Evolutionary conservation across 2,888 invertebrate species (phyloP), one percentile per base, ranked within the genome.

Genomic region (Amblyjoppa proteus): DNA sequence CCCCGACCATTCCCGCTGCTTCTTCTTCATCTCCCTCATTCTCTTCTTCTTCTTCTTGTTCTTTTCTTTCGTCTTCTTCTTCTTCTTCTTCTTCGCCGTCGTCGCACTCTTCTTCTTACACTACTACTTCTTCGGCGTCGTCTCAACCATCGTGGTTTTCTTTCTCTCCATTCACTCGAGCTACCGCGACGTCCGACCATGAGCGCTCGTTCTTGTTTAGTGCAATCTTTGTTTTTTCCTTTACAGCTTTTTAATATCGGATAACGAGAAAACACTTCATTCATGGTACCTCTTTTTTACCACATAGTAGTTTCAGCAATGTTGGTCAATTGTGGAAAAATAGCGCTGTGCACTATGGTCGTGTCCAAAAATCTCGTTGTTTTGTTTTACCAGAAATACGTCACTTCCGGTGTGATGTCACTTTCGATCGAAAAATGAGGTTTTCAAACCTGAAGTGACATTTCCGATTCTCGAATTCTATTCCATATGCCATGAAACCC

Each of bases 131-230:
- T 11, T 64, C 34, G 64, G 6, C n/a, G 13, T n/a, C 34, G 16
- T 64, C 31, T 31, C 34, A 31, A 31, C 34, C 34, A 64, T 69
- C 85, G 73, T 84, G 61, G 75, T 83, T 86, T 85, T 77, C 85
- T 88, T 88, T 88, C 88, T 85, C 80, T 82, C 80, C 86, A 87
- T 88, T 91, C 90, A 91, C 78, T 74, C 71, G 81, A 13, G 6
- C 25, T 13, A 5, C 56, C 11, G 51, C 51, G 51, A 76, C 76
- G 34, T 5, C 20, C 51, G 76, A 13, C 53, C n/a, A 49, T 25
- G 68, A 77, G 69, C 28, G 45, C 71, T 84, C 76, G 56, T 77
- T 66, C 77, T 64, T 66, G 77, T 83, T 79, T 87, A 79, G 76
- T 82, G 51, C 16, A 38, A 68, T 53, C 28, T 75, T 41, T 75